Evolutionary conservation across 2,888 invertebrate species (phyloP), one percentile per base, ranked within the genome.

Genomic region (Opisthograptis luteolata): DNA sequence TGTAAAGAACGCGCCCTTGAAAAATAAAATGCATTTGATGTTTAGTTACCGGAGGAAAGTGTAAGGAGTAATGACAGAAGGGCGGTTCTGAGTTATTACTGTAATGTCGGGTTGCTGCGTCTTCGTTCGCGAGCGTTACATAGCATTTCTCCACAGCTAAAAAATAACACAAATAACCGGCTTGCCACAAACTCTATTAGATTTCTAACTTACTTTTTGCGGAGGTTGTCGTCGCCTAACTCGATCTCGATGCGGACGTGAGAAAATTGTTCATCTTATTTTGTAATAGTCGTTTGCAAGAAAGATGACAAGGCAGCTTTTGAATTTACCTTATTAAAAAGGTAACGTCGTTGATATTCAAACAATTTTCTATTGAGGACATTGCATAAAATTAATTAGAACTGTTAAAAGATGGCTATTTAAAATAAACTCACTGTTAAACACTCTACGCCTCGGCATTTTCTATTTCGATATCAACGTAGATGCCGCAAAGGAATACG

Each of bases 171-270:
- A 87, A 87, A 84, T 82, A 83, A 82, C 81, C 78, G 75, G 77
- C 83, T 84, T 72, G 85, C 86, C 86, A 82, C 87, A 87, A 87
- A 86, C 83, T 84, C 87, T 86, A 88, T 88, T 87, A 88, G 84
- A 86, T 87, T 88, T 83, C 81, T 80, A 83, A 82, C 75, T 86
- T 79, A 84, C 80, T 89, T 87, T 88, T 88, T 87, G 87, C 81
- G 76, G 76, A 81, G 79, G 79, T 80, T 83, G 84, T 85, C 80
- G 81, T 83, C 84, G 77, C 75, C 84, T 82, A 84, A 85, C 84
- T 83, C 81, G 79, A 83, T 81, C 82, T 83, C 81, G 79, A 84
- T 82, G 82, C 79, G 79, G 80, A 87, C 85, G 84, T 85, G 85
- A 86, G 84, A 83, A 84, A 84, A 84, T 84, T 81, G 82, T 81